phyloP scores from a whole-genome alignment of 2,888 invertebrate species.

The Thymelicus sylvestris region DNA sequence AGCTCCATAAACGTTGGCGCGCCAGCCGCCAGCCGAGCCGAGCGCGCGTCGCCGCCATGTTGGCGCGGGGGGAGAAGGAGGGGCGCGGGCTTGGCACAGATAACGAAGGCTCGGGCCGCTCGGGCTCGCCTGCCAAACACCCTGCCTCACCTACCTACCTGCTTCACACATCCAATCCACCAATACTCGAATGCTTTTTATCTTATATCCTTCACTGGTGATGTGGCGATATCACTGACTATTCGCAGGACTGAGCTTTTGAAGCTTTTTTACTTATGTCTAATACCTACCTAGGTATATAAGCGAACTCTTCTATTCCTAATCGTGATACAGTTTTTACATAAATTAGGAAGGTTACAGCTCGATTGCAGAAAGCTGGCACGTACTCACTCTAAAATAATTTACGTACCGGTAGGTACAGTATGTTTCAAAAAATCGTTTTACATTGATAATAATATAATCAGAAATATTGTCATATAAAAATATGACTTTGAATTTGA shows the following conservation, averaged over 20 bases:
- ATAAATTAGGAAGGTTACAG: no score
- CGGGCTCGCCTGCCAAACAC: slow-evolving; percentile 37
- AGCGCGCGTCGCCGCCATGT: slow-evolving; percentile 47
- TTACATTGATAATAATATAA: no score
- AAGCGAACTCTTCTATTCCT: no score
- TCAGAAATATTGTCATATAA: no score
- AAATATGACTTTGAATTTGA: no score
- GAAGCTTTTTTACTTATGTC: background rate
- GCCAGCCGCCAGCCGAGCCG: slow-evolving; percentile 28
- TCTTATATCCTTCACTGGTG: background rate
- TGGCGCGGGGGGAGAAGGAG: slow-evolving; percentile 53
- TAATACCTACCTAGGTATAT: no score
- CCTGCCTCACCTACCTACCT: slow-evolving; percentile 25
- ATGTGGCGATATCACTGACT: background rate
- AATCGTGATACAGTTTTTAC: no score
- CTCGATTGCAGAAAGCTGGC: no score
- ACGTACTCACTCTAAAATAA: no score
- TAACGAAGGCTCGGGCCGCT: slow-evolving; percentile 65
- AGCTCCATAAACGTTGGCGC: slow-evolving; percentile 67
- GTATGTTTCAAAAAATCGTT: no score
- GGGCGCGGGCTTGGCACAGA: slow-evolving; percentile 67
- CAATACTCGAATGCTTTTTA: slow-evolving; percentile 22
- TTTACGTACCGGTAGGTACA: no score
- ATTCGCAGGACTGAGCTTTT: background rate
- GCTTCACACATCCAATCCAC: slow-evolving; percentile 29